phyloP scores from a whole-genome alignment of 2,888 invertebrate species.

The Mythimna ferrago region DNA sequence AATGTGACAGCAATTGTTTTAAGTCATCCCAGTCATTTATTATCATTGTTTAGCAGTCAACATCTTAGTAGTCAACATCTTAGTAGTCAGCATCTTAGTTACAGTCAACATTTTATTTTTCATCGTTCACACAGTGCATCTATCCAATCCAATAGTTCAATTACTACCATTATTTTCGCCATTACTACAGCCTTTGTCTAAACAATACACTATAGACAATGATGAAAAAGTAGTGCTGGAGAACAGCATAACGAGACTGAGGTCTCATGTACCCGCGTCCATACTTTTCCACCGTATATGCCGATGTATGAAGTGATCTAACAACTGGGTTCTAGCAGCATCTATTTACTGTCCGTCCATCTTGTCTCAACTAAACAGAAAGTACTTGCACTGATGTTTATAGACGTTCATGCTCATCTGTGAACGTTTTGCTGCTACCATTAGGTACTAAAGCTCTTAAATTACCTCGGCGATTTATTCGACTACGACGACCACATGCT shows the following conservation, averaged over 20 bases:
- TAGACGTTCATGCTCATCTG: background rate
- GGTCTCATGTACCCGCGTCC: background rate
- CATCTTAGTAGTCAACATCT: too few relatives aligned
- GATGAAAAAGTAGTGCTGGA: background rate
- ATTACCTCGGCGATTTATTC: background rate
- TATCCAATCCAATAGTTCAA: background rate
- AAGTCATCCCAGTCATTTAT: background rate
- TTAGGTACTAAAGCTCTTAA: background rate
- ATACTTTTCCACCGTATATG: background rate
- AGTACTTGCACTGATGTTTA: background rate
- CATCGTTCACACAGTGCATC: too few relatives aligned
- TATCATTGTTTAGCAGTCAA: background rate
- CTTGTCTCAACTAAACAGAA: background rate
- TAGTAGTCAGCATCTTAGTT: too few relatives aligned
- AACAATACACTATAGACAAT: background rate
- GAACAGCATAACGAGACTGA: background rate
- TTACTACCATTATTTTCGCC: background rate
- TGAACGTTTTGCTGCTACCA: background rate
- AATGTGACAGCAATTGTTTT: background rate
- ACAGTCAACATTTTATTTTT: too few relatives aligned
- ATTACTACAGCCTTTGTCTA: too few relatives aligned
- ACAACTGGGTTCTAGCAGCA: background rate
- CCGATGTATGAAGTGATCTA: background rate
- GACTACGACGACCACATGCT: background rate
- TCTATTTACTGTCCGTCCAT: conserved; percentile 4